Evolutionary conservation across 2,113 vertebrate species (phyloP), one percentile per base, ranked within the genome.

Genomic region (Bubo scandiacus): DNA sequence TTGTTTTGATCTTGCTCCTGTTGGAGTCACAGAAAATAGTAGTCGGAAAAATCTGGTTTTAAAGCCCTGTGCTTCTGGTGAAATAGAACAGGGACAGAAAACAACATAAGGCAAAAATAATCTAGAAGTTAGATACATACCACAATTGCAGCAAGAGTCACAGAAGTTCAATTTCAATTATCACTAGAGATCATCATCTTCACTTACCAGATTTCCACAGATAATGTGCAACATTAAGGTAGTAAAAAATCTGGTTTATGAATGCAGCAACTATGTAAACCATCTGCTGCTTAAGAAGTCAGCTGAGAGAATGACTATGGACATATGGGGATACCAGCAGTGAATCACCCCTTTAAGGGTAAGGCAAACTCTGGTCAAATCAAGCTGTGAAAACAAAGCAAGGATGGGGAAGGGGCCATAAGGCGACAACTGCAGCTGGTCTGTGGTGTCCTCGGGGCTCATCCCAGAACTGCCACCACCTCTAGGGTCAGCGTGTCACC

Each of bases 101-200:
- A 80, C 21, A 86, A 47, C 61, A 67, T 78, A 92, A 78, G 61
- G 88, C 38, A 93, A 77, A 85, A 96, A 61, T 79, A 84, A 81
- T 84, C 83, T 86, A 88, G 21, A 93, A 77, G 63, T 71, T 72
- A 83, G 22, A 81, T 40, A 63, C 3, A 67, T 49, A 72, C 26
- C 30, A 40, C n/a, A 79, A 61, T 91, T 88, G 49, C 55, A 91
- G 42, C 11, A 89, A 94, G 43, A 92, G 83, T 71, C 94, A 90
- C 65, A 67, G 65, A 91, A 96, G 83, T 92, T 94, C 88, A 79
- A 65, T 94, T 96, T 81, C 88, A 96, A 82, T 96, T 94, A 94
- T 92, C 77, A 72, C 77, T 86, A 93, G 57, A 92, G 65, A 95
- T 94, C 57, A 95, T 91, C 72, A 40, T 75, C 81, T 49, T 86